Conservation (phyloP, 2,797 vertebrate genomes). For the Streptopelia turtur region DNA sequence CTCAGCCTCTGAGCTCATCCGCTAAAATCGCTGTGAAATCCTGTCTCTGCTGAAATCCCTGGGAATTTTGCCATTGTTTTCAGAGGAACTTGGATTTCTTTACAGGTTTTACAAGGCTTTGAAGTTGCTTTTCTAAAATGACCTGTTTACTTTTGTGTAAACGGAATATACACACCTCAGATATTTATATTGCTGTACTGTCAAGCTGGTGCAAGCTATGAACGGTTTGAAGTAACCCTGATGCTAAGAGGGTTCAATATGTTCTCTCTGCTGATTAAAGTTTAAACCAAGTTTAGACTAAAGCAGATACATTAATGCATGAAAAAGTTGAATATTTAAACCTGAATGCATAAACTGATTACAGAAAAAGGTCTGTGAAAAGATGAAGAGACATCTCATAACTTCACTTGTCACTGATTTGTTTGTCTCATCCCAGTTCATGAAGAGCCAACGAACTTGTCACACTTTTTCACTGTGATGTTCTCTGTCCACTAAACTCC, state of each 20-base stretch:
- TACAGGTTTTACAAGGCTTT: conserved; percentile 16
- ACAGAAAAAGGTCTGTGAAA: not conserved
- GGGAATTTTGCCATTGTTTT: not conserved
- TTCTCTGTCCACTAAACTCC: not conserved
- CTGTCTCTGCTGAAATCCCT: accelerated
- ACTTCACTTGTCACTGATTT: not conserved
- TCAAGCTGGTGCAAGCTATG: not conserved
- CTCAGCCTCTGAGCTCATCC: not conserved
- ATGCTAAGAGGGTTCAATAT: not conserved
- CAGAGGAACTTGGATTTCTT: not conserved
- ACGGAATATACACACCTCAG: not conserved
- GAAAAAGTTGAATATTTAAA: conserved; percentile 29
- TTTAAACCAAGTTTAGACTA: conserved; percentile 12
- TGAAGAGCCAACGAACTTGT: not conserved
- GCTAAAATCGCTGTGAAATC: not conserved
- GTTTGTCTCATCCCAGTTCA: not conserved
- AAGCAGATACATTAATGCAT: not conserved
- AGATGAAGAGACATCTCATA: not conserved
- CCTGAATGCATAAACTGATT: not conserved
- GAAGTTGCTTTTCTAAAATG: not conserved
- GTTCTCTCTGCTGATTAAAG: conserved; percentile 12
- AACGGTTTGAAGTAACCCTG: not conserved
- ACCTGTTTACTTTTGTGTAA: not conserved
- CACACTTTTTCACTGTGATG: not conserved
- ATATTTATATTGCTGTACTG: not conserved